Evolutionary conservation across 2,113 vertebrate species (phyloP), one percentile per base, ranked within the genome.

Genomic region (Pangasianodon gigas): DNA sequence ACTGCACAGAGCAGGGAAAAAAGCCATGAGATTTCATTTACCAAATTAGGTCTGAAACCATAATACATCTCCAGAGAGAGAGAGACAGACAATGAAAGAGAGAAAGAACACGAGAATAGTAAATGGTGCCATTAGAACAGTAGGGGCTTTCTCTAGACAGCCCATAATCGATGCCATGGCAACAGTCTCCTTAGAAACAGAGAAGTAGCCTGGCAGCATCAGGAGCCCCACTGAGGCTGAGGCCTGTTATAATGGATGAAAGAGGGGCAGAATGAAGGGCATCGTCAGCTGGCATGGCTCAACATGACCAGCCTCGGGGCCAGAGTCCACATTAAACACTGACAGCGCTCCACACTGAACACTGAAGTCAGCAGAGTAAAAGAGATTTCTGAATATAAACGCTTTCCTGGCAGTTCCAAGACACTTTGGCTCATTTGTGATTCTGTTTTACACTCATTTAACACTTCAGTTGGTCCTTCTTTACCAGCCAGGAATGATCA

Each of bases 391-490:
- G 71, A 79, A 88, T 65, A 79, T 46, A 71, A 65, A 54, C 18
- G 86, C 62, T 71, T 77, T 85, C 52, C 79, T 46, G 74, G 74
- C 79, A 89, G 58, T 80, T 65, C 69, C 46, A 60, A 62, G 65
- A 87, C n/a, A 75, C 74, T 67, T 79, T 79, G 56, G 81, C 71
- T 67, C 69, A 90, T 92, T 90, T 90, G 41, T 52, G 74, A 90
- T 89, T 90, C 95, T 94, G 95, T 96, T 95, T 96, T 95, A 85
- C 81, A 95, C 95, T 94, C 95, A 96, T 95, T 96, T 95, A 96
- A 96, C 96, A 95, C 82, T 85, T 88, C 75, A 71, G 60, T 52
- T 67, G 69, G 48, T 41, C 52, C 80, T 52, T 54, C 60, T 69
- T 71, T 60, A 56, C 81, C 88, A 74, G 82, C 67, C 60, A 88